Conservation (phyloP, 2,113 vertebrate species). For the Scomber japonicus region DNA sequence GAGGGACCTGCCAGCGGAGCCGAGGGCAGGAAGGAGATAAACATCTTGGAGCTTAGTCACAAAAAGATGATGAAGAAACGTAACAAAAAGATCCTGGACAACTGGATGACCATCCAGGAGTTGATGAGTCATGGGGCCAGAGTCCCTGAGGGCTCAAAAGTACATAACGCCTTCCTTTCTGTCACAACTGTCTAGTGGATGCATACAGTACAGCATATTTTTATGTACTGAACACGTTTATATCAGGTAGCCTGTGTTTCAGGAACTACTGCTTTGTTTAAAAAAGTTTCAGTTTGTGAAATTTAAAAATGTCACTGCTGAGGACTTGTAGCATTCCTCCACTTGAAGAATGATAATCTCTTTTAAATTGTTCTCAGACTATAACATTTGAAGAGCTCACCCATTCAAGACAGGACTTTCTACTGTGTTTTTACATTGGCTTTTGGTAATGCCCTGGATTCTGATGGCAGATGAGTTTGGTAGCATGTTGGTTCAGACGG, state of each 20-base stretch:
- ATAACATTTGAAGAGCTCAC: conserved; percentile 34
- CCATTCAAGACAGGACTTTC: conserved; percentile 24
- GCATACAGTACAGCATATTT: not conserved
- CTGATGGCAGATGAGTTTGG: conserved; percentile 40
- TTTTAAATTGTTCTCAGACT: conserved; percentile 15
- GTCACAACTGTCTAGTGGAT: conserved; percentile 93
- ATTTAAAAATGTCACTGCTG: conserved; percentile 18
- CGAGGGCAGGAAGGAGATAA: conserved; percentile 92
- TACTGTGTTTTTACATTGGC: conserved; percentile 33
- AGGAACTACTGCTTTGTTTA: conserved; percentile 37
- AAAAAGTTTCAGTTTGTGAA: conserved; percentile 22
- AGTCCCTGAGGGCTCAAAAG: conserved; percentile 92
- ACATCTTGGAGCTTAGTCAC: conserved; percentile 97
- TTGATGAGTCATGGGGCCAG: conserved; percentile 96
- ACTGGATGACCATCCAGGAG: conserved; percentile 99
- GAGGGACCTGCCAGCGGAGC: conserved; percentile 88
- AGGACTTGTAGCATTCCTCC: conserved; percentile 54
- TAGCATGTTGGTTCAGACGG: conserved; percentile 58
- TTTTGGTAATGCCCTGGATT: conserved; percentile 39
- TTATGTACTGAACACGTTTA: conserved; percentile 8
- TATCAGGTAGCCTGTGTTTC: conserved; percentile 37
- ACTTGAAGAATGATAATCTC: conserved; percentile 22
- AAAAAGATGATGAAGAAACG: conserved; percentile 99
- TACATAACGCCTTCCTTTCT: conserved; percentile 96
- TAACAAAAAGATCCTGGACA: conserved; percentile 98